Conservation (phyloP, 92 coral and sea anemone species). For the Virgularia gustaviana region DNA sequence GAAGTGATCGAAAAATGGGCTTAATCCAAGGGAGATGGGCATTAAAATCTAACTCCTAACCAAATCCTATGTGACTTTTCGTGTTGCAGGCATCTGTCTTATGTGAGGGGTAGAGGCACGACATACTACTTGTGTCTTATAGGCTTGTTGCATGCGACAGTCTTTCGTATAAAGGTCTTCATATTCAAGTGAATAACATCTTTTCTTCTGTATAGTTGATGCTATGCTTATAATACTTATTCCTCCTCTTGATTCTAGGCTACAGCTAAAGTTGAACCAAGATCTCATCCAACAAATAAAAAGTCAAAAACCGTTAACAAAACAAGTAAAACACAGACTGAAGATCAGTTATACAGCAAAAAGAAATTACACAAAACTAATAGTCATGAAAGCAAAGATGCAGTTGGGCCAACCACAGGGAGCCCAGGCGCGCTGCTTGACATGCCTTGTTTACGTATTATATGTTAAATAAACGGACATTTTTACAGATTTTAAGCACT, state of each 20-base stretch:
- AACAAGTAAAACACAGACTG: neutral
- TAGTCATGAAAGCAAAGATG: neutral
- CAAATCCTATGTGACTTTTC: too few species aligned
- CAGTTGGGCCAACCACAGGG: neutral
- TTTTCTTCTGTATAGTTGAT: neutral
- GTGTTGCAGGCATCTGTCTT: too few species aligned
- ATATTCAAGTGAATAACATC: too few species aligned
- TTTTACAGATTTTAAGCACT: neutral
- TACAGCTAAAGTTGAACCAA: neutral
- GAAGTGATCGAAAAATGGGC: too few species aligned
- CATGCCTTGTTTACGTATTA: neutral
- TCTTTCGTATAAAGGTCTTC: too few species aligned
- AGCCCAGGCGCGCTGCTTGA: neutral
- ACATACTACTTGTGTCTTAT: too few species aligned
- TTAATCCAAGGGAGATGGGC: too few species aligned
- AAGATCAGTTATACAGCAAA: neutral
- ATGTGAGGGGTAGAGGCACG: too few species aligned
- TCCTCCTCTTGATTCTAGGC: neutral
- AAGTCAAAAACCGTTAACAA: neutral
- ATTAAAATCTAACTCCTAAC: too few species aligned
- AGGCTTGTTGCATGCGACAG: too few species aligned
- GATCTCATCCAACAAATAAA: too few species aligned
- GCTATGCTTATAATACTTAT: neutral
- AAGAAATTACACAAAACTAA: neutral
- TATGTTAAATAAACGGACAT: neutral